Evolutionary conservation across 2,113 vertebrate species (phyloP), one percentile per base, ranked within the genome.

Genomic region (Epinephelus lanceolatus): DNA sequence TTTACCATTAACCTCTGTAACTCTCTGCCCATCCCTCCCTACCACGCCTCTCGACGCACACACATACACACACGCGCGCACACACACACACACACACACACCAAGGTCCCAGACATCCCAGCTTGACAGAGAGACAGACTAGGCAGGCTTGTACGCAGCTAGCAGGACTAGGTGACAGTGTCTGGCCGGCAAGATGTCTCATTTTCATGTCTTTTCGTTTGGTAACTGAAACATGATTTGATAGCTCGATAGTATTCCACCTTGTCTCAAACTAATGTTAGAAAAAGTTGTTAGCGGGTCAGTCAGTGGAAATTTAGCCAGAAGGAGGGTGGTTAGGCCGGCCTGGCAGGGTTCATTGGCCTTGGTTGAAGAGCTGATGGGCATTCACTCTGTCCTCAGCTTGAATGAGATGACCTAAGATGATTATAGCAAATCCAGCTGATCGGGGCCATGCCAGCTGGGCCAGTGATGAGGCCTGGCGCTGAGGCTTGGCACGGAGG

Each of bases 1-100:
- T 94, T 93, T 93, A 92, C 90, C 91, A 91, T 95, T 94, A 91
- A 94, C 91, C 94, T 92, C 87, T 94, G 86, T 93, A 93, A 92
- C 88, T 89, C 94, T 87, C 88, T 91, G 79, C 91, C 87, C 89
- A 77, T 89, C 74, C 81, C 85, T 88, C 79, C 79, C 75, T 69
- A 88, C 66, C 72, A 86, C 45, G 51, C 79, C 88, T 85, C 85
- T 86, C 40, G 47, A 81, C 86, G 68, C 71, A 78, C 83, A 79
- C 56, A 81, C 42, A 80, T 37, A 7, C 69, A 76, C 70, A 78
- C 65, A 79, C 76, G 76, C 63, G 30, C 30, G 70, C 55, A 83
- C 55, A 81, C 47, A 65, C 76, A 7, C 55, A 81, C 47, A 65
- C 76, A 7, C 76, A 83, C 55, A 81, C 47, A 65, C 76, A 85